A percentile compares a stretch with the other conserved stretches of the same genome.
Evolutionary conservation across 2,113 vertebrate genomes (phyloP).

Genomic region (Psammodynastes pulverulentus): DNA sequence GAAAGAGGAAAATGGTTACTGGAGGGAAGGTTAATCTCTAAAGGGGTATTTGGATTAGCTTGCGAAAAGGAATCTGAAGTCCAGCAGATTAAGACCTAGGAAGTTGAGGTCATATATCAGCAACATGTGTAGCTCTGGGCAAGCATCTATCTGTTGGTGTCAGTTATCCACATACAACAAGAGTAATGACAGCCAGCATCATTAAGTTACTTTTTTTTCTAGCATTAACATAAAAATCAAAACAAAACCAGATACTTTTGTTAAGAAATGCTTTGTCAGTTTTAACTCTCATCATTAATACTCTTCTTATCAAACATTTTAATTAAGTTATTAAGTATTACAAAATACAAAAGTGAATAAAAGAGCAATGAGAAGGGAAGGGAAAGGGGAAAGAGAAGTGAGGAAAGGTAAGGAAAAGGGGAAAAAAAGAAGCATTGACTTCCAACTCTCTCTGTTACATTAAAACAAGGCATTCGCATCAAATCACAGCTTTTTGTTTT

Average conservation of each 20-base stretch:
- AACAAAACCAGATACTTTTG: neutral
- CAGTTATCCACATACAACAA: neutral
- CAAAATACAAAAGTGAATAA: too few species aligned
- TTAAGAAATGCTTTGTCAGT: neutral
- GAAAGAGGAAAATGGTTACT: neutral
- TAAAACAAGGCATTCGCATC: too few species aligned
- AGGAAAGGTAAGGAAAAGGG: too few species aligned
- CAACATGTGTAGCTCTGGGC: neutral
- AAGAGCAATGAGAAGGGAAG: too few species aligned
- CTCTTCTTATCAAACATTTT: neutral
- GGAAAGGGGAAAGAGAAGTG: too few species aligned
- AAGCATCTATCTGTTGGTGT: neutral
- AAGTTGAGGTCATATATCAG: constrained; percentile 5
- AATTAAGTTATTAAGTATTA: too few species aligned
- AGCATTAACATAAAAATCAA: neutral
- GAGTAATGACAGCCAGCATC: neutral
- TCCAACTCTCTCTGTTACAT: too few species aligned
- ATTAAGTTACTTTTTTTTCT: neutral
- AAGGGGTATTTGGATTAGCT: constrained; percentile 1
- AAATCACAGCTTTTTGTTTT: too few species aligned
- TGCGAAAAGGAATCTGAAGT: constrained; percentile 10
- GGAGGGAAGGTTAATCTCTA: neutral
- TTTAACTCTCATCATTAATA: neutral
- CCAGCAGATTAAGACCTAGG: neutral
- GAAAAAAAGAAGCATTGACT: too few species aligned